Evolutionary conservation across 30 jellyfish, hydroid and myxozoan genomes (phyloP).

Genomic region (Nemopilema nomurai): DNA sequence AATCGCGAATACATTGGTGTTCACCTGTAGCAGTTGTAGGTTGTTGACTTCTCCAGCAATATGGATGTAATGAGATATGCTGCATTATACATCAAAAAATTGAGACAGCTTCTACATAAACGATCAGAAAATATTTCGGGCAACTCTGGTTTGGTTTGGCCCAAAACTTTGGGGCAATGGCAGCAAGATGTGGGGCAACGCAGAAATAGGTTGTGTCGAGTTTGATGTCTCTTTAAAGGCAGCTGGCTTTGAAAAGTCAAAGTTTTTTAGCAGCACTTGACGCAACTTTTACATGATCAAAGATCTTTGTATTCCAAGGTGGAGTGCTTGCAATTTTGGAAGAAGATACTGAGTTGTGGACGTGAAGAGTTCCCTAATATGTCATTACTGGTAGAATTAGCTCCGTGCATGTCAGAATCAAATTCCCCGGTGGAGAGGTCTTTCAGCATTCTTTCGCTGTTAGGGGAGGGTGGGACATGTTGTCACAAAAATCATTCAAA

Average conservation of each 20-base stretch:
- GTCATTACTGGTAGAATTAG: conserved; percentile 40
- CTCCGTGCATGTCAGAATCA: conserved; percentile 10
- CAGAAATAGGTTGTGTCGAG: conserved; percentile 29
- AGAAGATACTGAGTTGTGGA: conserved; percentile 21
- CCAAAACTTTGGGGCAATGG: conserved; percentile 46
- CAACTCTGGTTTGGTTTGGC: conserved; percentile 35
- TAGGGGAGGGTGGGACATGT: not conserved
- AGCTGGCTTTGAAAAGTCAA: conserved; percentile 28
- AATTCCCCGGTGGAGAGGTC: conserved; percentile 25
- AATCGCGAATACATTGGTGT: conserved; percentile 49
- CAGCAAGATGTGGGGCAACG: conserved; percentile 36
- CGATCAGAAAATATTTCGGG: conserved; percentile 26
- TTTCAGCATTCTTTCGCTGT: conserved; percentile 25
- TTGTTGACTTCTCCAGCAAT: conserved; percentile 22
- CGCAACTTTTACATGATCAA: not conserved
- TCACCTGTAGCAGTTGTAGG: conserved; percentile 14
- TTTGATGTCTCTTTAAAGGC: conserved; percentile 40
- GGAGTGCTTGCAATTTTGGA: conserved; percentile 45
- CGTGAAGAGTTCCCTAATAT: conserved; percentile 33
- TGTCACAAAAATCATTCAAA: not conserved
- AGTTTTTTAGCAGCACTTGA: conserved; percentile 12
- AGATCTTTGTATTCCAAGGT: conserved; percentile 16
- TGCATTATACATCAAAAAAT: conserved; percentile 21
- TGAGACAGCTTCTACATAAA: conserved; percentile 30
- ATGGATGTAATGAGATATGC: conserved; percentile 12